phyloP scores from a whole-genome alignment of 2,797 vertebrate species.

The Pterois miles region DNA sequence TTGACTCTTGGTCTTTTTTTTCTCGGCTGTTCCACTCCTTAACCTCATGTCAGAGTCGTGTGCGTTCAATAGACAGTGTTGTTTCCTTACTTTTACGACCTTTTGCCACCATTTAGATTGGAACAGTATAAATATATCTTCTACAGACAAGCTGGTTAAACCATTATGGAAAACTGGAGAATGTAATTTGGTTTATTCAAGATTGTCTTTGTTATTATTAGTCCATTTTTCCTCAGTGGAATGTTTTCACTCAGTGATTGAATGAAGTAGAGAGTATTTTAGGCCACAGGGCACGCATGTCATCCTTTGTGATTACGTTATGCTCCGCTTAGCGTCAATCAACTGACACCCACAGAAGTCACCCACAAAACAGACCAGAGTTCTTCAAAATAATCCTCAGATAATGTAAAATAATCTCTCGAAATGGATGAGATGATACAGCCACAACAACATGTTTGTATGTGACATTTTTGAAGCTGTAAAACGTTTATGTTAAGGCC shows the following conservation, averaged over 20 bases:
- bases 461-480: neutral
- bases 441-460: neutral
- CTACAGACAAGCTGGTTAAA: neutral
- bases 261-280: constrained; percentile 8
- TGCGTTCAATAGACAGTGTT: neutral
- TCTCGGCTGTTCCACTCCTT: neutral
- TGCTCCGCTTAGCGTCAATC: constrained; percentile 18
- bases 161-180: neutral
- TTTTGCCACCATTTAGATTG: neutral
- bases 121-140: neutral
- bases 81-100: neutral
- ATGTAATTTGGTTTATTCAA: neutral
- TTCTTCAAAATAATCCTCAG: constrained; percentile 14
- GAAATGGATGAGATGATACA: neutral
- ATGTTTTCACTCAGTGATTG: neutral
- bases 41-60: neutral
- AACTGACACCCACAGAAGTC: neutral
- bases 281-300: neutral
- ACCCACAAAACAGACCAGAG: neutral
- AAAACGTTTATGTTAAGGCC: neutral
- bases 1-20: neutral
- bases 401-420: neutral
- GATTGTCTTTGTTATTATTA: neutral
- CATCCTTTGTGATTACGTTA: constrained; percentile 4
- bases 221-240: neutral